Evolutionary conservation across 2,888 invertebrate species (phyloP).

Genomic region (Zygaena filipendulae): DNA sequence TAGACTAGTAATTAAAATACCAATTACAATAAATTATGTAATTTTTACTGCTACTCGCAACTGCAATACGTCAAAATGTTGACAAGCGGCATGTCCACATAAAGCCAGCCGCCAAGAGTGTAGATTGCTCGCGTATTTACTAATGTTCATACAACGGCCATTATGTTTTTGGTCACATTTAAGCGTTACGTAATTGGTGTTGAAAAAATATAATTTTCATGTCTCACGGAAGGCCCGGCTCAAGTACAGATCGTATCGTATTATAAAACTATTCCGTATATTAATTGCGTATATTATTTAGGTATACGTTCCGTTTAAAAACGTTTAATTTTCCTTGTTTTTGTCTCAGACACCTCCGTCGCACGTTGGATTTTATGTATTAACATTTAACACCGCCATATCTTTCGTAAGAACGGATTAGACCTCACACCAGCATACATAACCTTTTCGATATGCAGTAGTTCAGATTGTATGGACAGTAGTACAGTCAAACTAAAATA

Average conservation of each 20-base stretch:
- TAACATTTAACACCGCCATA: background rate
- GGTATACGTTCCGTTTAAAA: no score
- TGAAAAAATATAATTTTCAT: slow-evolving; percentile 51
- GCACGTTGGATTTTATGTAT: no score
- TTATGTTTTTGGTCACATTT: slow-evolving; percentile 45
- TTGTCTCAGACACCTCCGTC: no score
- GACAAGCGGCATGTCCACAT: slow-evolving; percentile 23
- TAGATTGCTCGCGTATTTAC: slow-evolving; percentile 17
- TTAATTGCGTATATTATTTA: slow-evolving; percentile 47
- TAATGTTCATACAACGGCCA: slow-evolving; percentile 21
- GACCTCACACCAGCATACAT: slow-evolving; percentile 46
- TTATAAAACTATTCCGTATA: slow-evolving; percentile 47
- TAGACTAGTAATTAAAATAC: no score
- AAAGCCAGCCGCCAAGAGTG: slow-evolving; percentile 24
- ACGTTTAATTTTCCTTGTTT: slow-evolving; percentile 49
- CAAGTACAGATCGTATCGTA: slow-evolving; percentile 46
- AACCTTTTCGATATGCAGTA: slow-evolving; percentile 28
- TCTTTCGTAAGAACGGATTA: slow-evolving; percentile 26
- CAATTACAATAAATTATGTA: no score
- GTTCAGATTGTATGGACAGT: slow-evolving; percentile 15
- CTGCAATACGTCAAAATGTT: background rate
- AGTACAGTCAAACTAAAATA: slow-evolving; percentile 13
- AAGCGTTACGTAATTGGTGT: slow-evolving; percentile 42
- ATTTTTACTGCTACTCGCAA: no score
- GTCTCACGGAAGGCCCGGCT: slow-evolving; percentile 44